Base-by-base conservation (phyloP, 1,140 invertebrate species). In the Amphibalanus amphitrite region DNA sequence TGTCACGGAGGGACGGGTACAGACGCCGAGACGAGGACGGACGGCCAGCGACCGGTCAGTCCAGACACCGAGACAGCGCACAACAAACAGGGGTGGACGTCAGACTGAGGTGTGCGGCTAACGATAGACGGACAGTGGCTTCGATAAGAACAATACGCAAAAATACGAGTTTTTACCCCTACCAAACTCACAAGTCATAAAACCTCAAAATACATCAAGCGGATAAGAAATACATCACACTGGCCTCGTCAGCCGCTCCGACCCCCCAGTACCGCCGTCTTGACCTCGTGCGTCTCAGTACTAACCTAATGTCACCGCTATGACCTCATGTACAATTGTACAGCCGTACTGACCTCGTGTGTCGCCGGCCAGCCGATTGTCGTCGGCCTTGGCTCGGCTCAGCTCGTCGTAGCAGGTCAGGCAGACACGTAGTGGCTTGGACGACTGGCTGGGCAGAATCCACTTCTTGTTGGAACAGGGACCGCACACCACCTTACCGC, bases 401-500 rank as follows among this genome's bases (percentile, higher is more conserved):
- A 97, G 83, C 72, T 86, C 85, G 77, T 95, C 90, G 79, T 90
- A 95, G 81, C 96, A 98, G 76, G 89, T 88, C 74, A 95, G 85
- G 80, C 95, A 98, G 25, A 98, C 95, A 75, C 95, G 86, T 70
- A 96, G 84, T 67, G 95, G 92, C 83, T 98, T 97, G 70, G 88
- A 89, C 75, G 93, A 94, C 82, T 97, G 94, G 72, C 89, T 89
- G 33, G 92, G 91, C 71, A 99, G 81, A 73, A 97, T 79, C 82
- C 91, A 91, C 75, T 90, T 88, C 81, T 97, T 95, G 75, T 89
- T 93, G 73, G 95, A 98, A 80, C 97, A 99, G 38, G 89, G 88
- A 72, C 91, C 91, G 82, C 97, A 99, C 4, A 98, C 95, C 13
- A 99, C 95, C n/a, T 89, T 88, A 25, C 97, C 97, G 83, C 97